A percentile compares a stretch with the other conserved stretches of the same genome.
Conservation (phyloP, 2,113 vertebrate genomes). For the Xyrauchen texanus region DNA sequence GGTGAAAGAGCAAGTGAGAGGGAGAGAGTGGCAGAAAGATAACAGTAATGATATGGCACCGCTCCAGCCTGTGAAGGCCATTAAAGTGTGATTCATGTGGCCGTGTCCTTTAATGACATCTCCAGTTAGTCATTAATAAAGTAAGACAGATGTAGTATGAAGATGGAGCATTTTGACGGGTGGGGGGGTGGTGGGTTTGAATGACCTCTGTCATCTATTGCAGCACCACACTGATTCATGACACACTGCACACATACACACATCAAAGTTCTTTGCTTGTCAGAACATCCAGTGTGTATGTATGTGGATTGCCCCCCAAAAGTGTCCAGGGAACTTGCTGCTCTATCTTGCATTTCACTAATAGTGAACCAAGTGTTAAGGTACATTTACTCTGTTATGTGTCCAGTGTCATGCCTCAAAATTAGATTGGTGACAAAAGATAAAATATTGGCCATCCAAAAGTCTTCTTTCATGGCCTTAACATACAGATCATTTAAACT, state of each 20-base stretch:
- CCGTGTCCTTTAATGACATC: slow-evolving; percentile 58
- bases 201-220: slow-evolving; percentile 39
- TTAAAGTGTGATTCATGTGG: slow-evolving; percentile 57
- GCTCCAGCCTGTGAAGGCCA: slow-evolving; percentile 50
- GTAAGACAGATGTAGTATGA: slow-evolving; percentile 36
- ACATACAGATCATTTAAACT: background rate
- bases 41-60: slow-evolving; percentile 59
- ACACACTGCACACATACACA: background rate
- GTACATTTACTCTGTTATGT: background rate
- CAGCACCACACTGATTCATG: slow-evolving; percentile 32
- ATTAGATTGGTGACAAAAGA: slow-evolving; percentile 18
- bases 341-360: slow-evolving; percentile 11
- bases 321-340: background rate
- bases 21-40: slow-evolving; percentile 16
- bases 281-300: slow-evolving; percentile 28
- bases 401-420: slow-evolving; percentile 2
- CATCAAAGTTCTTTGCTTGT: background rate
- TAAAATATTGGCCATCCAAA: slow-evolving; percentile 33
- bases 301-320: background rate
- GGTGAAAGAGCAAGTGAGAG: no score
- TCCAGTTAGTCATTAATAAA: slow-evolving; percentile 61
- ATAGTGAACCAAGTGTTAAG: slow-evolving; percentile 22
- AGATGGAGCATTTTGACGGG: slow-evolving; percentile 39
- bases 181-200: slow-evolving; percentile 16
- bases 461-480: background rate